Base-by-base conservation (phyloP, 2,888 invertebrate genomes). In the Hypolimnas misippus region DNA sequence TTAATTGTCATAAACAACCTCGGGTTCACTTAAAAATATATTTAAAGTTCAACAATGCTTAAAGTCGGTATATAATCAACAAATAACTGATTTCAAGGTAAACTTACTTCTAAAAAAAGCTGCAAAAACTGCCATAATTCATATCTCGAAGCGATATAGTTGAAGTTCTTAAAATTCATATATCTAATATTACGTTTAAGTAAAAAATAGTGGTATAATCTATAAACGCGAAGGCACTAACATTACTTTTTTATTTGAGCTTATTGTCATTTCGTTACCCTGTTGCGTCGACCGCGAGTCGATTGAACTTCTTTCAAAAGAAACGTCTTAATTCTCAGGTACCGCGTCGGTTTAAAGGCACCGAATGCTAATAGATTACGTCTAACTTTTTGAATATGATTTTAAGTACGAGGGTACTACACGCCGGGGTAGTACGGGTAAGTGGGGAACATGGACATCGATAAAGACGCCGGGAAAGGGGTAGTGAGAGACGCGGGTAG, bases 251-350 rank as follows among this genome's bases (percentile, higher is more conserved):
- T 71, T 46, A 54, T 57, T 83, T 84, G 82, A 86, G 85, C 84
- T 78, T 78, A 77, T 81, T 84, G 86, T 87, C 85, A 83, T 84
- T 75, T 70, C 73, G 63, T 75, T 87, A 88, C 89, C 89, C 89
- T 88, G 88, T 86, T 67, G 66, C 54, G 44, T 42, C 19, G 50
- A 59, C 49, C 59, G 61, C 12, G 49, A 44, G 19, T 33, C 61
- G 57, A 53, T 56, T 55, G 29, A 38, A 44, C 56, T 7, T 16
- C 17, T 19, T 3, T 16, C 17, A 14, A 14, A 12, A 2, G 40
- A 17, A 42, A 17, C 16, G 7, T 17, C 1, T 8, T 1, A 2
- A 17, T 17, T 6, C 16, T 64, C 58, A 63, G 63, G 55, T 59
- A 63, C 58, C 44, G 19, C 42, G 42, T 42, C 7, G 17, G 4